Evolutionary conservation across 2,113 vertebrate genomes (phyloP).

Genomic region (Aspiorhynchus laticeps): DNA sequence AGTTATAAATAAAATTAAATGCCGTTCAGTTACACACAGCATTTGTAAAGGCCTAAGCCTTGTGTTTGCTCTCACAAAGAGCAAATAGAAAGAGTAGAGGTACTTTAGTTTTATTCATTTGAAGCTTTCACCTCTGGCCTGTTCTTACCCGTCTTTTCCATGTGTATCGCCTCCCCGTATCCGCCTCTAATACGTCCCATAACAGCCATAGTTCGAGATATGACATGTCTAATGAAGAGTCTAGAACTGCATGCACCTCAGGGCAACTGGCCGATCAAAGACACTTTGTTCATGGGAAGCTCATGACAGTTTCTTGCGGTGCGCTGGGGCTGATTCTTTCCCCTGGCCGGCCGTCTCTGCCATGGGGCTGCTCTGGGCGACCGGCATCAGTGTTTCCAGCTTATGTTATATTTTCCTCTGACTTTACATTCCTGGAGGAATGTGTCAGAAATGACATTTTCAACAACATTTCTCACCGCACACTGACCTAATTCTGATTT

Average conservation of each 20-base stretch:
- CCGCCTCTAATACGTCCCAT: constrained; percentile 52
- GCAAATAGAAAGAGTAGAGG: neutral
- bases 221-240: constrained; percentile 57
- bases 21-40: neutral
- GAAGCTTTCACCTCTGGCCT: constrained; percentile 49
- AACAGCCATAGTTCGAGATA: constrained; percentile 41
- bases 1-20: constrained; percentile 13
- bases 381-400: constrained; percentile 31
- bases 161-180: constrained; percentile 59
- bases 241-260: neutral
- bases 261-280: neutral
- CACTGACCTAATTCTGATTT: constrained; percentile 5
- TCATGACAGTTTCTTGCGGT: constrained; percentile 17
- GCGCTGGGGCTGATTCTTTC: neutral
- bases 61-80: constrained; percentile 35
- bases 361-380: neutral
- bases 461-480: constrained; percentile 16
- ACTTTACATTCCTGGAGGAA: constrained; percentile 34
- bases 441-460: constrained; percentile 22
- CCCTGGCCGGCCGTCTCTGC: neutral
- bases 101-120: constrained; percentile 37
- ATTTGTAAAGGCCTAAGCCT: constrained; percentile 10
- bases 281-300: neutral
- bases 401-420: constrained; percentile 24
- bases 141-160: constrained; percentile 60